Percentiles rank a stretch among this genome's conserved stretches.
phyloP scores from a whole-genome alignment of 2,888 invertebrate genomes.

The Drosophila phalerata region DNA sequence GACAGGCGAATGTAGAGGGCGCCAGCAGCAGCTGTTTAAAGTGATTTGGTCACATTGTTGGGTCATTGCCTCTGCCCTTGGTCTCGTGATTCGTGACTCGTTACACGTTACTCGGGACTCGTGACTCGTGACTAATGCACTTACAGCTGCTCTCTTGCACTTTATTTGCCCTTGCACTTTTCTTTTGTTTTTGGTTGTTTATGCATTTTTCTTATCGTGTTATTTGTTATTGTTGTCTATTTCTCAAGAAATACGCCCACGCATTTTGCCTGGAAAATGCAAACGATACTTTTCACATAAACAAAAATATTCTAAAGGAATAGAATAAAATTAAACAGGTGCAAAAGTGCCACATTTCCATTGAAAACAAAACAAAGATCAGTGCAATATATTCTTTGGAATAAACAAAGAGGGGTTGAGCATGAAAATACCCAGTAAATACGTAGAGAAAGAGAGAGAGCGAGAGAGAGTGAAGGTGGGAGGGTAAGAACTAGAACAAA shows the following conservation, averaged over 20 bases:
- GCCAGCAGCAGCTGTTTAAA: slow-evolving; percentile 53
- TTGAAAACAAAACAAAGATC: slow-evolving; percentile 6
- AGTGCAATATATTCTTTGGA: neutral
- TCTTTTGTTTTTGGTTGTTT: slow-evolving; percentile 10
- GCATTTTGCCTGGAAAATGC: slow-evolving; percentile 13
- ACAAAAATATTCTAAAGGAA: slow-evolving; percentile 11
- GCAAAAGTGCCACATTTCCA: slow-evolving; percentile 9
- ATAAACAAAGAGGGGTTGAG: neutral
- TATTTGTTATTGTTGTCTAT: slow-evolving; percentile 16
- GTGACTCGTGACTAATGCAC: neutral
- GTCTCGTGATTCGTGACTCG: slow-evolving; percentile 4
- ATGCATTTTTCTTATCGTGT: slow-evolving; percentile 6
- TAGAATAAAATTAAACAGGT: slow-evolving; percentile 20
- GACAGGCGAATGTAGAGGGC: slow-evolving; percentile 41
- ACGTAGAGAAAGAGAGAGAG: neutral
- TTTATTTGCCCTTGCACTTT: slow-evolving; percentile 22
- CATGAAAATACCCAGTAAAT: neutral
- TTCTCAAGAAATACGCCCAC: slow-evolving; percentile 32
- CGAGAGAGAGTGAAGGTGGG: neutral
- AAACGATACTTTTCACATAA: slow-evolving; percentile 34
- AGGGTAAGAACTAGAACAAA: neutral
- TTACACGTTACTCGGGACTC: neutral
- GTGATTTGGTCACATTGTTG: slow-evolving; percentile 39
- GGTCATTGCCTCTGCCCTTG: slow-evolving; percentile 46
- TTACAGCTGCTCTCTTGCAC: neutral